phyloP scores from a whole-genome alignment of 1,140 invertebrate species.

The Danaus plexippus region DNA sequence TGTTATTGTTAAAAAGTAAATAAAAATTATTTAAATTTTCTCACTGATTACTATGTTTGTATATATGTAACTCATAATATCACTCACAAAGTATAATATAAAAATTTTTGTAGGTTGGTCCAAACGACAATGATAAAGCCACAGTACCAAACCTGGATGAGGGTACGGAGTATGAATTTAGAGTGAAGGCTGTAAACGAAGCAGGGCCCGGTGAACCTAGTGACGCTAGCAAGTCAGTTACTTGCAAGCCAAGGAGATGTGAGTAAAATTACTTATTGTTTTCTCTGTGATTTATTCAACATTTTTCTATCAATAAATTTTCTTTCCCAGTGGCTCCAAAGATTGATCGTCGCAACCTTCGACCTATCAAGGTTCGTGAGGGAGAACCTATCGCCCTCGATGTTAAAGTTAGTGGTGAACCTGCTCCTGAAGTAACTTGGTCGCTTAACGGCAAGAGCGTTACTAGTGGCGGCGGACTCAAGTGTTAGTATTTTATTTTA shows the following conservation, averaged over 20 bases:
- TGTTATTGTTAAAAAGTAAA: no score
- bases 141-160: constrained; percentile 86
- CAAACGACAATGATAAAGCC: constrained; percentile 81
- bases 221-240: constrained; percentile 85
- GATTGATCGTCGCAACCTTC: constrained; percentile 88
- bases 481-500: constrained; percentile 37
- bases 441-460: constrained; percentile 76
- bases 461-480: constrained; percentile 53
- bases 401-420: constrained; percentile 88
- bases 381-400: constrained; percentile 89
- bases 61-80: no score
- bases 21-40: no score
- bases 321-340: constrained; percentile 86
- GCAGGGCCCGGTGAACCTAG: constrained; percentile 89
- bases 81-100: no score
- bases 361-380: constrained; percentile 83
- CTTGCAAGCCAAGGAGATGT: constrained; percentile 90
- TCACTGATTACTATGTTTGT: no score
- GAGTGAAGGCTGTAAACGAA: constrained; percentile 86
- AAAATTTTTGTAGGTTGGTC: constrained; percentile 68
- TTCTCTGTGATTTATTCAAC: not conserved
- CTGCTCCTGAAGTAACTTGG: constrained; percentile 86
- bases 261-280: constrained; percentile 49
- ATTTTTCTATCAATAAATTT: constrained; percentile 1
- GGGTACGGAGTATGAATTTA: constrained; percentile 90